Evolutionary conservation across 2,888 invertebrate species (phyloP).

Genomic region (Hecatera dysodea): DNA sequence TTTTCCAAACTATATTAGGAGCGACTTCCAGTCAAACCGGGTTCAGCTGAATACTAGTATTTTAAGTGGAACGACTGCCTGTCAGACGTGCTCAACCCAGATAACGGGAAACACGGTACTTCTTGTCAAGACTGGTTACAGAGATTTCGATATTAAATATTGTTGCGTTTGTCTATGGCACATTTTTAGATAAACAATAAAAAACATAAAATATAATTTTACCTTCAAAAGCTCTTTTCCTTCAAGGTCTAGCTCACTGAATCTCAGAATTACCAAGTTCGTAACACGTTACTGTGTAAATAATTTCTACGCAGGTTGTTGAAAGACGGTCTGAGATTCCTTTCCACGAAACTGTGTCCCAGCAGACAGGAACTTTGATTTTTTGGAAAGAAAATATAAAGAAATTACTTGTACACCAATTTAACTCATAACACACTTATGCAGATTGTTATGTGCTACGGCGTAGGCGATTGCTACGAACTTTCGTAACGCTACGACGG

Average conservation of each 20-base stretch:
- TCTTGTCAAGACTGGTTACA: no score
- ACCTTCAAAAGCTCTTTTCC: background rate
- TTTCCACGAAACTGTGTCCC: slow-evolving; percentile 16
- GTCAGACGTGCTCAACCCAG: no score
- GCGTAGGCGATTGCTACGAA: slow-evolving; percentile 45
- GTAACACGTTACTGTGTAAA: background rate
- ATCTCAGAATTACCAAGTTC: slow-evolving; percentile 5
- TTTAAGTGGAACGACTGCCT: no score
- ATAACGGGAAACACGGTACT: no score
- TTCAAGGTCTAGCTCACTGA: background rate
- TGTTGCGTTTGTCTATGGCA: background rate
- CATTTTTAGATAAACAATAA: background rate
- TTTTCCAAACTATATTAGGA: no score
- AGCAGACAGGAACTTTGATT: slow-evolving; percentile 36
- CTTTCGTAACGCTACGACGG: slow-evolving; percentile 35
- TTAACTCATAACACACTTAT: slow-evolving; percentile 28
- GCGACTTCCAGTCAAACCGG: no score
- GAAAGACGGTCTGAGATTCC: slow-evolving; percentile 1
- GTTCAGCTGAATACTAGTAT: no score
- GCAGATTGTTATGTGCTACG: slow-evolving; percentile 42
- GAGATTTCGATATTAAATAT: background rate
- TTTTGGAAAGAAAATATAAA: slow-evolving; percentile 33
- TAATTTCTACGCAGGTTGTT: background rate
- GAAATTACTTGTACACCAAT: slow-evolving; percentile 35
- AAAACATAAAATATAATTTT: background rate